Evolutionary conservation across 2,888 invertebrate genomes (phyloP).

Genomic region (Sisyra terminalis): DNA sequence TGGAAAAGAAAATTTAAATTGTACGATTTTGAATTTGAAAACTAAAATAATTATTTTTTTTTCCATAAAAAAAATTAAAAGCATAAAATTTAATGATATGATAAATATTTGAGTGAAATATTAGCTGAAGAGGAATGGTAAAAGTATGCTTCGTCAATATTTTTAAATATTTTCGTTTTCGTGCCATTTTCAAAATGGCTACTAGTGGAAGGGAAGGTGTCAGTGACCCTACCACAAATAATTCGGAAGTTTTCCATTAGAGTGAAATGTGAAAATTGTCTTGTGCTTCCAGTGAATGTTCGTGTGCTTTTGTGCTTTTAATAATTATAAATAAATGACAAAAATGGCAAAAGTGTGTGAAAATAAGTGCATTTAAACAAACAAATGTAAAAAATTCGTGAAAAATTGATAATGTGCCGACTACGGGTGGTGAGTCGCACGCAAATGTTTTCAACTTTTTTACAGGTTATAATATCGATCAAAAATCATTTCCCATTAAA

Average conservation of each 20-base stretch:
- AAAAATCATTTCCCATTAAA: not conserved
- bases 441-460: slow-evolving; percentile 3
- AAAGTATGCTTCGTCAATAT: no score
- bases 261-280: slow-evolving; percentile 6
- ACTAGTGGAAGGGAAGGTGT: slow-evolving; percentile 6
- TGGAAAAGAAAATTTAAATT: no score
- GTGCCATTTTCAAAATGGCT: slow-evolving; percentile 5
- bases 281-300: not conserved
- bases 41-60: no score
- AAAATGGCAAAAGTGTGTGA: slow-evolving; percentile 1
- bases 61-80: no score
- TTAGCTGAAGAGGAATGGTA: no score
- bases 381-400: slow-evolving; percentile 1
- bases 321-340: slow-evolving; percentile 1
- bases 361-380: not conserved
- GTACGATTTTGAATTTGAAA: no score
- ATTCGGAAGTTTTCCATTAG: slow-evolving; percentile 6
- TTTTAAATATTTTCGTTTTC: not conserved
- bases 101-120: no score
- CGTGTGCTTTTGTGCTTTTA: slow-evolving; percentile 4
- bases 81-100: no score
- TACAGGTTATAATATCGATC: slow-evolving; percentile 7
- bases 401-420: not conserved
- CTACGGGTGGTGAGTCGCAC: slow-evolving; percentile 3
- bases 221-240: slow-evolving; percentile 4